A percentile compares a stretch with the other conserved stretches of the same genome.
Evolutionary conservation across 2,113 vertebrate species (phyloP).

Genomic region (human): DNA sequence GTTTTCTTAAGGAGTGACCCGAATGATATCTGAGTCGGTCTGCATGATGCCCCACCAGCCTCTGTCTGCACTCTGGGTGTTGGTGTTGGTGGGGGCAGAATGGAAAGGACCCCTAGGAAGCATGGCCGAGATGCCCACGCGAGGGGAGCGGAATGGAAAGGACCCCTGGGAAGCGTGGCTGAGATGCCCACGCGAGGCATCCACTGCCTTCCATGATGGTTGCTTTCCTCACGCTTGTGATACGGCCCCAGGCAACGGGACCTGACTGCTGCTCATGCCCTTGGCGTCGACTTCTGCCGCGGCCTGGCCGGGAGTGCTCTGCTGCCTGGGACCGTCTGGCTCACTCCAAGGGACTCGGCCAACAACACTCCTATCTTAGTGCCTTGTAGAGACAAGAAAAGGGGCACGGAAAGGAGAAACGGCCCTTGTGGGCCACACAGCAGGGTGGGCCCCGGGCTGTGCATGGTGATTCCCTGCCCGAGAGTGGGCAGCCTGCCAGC

Average conservation of each 20-base stretch:
- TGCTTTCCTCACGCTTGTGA: fast-evolving
- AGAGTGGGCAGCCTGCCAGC: no score
- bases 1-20: not conserved
- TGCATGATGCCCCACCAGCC: fast-evolving
- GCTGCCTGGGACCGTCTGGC: not conserved
- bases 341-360: not conserved
- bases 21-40: fast-evolving
- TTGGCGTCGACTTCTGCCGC: fast-evolving
- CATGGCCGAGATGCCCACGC: fast-evolving
- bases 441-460: fast-evolving
- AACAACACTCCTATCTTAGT: not conserved
- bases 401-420: fast-evolving
- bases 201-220: fast-evolving
- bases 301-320: no score
- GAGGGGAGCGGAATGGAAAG: fast-evolving
- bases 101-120: fast-evolving
- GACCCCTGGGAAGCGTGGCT: fast-evolving
- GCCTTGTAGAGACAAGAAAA: not conserved
- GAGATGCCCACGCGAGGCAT: fast-evolving
- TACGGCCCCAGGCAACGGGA: fast-evolving
- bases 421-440: fast-evolving
- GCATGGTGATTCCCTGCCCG: fast-evolving
- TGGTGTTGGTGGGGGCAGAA: no score
- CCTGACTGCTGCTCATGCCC: not conserved
- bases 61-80: fast-evolving